phyloP scores from a whole-genome alignment of 2,113 vertebrate genomes.

The Ranitomeya imitator region DNA sequence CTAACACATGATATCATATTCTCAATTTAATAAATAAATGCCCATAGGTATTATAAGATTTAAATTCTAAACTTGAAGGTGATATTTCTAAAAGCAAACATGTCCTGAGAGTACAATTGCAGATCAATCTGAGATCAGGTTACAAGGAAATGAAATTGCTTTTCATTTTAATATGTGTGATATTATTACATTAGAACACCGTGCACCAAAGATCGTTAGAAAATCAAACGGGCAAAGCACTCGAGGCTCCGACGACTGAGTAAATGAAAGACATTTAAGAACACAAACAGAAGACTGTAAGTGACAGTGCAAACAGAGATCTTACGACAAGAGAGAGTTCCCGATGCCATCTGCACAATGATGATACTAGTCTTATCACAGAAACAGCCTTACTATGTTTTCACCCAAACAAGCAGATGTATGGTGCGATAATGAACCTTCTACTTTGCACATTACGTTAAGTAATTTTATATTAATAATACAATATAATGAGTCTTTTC shows the following conservation, averaged over 20 bases:
- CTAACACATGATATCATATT: not conserved
- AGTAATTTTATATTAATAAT: conserved; percentile 5
- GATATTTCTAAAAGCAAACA: conserved; percentile 47
- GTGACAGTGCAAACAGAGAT: conserved; percentile 27
- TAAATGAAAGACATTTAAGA: conserved; percentile 5
- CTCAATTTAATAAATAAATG: not conserved
- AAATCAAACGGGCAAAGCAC: not conserved
- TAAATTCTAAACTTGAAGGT: conserved; percentile 23
- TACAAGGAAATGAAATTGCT: conserved; percentile 43
- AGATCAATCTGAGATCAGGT: conserved; percentile 39
- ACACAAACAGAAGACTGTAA: conserved; percentile 27
- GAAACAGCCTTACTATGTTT: conserved; percentile 4
- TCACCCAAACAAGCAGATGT: conserved; percentile 41
- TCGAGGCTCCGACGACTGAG: not conserved
- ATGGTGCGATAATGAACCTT: not conserved
- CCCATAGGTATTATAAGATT: conserved; percentile 29
- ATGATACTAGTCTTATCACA: not conserved
- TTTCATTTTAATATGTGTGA: conserved; percentile 46
- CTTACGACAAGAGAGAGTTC: conserved; percentile 7
- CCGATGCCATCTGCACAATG: conserved; percentile 19
- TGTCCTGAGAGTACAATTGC: conserved; percentile 29
- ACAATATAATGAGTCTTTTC: not conserved
- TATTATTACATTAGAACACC: conserved; percentile 43
- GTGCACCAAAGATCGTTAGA: not conserved
- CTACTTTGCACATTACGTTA: not conserved